Evolutionary conservation across 2,888 invertebrate genomes (phyloP).

Genomic region (Tetragonula carbonaria): DNA sequence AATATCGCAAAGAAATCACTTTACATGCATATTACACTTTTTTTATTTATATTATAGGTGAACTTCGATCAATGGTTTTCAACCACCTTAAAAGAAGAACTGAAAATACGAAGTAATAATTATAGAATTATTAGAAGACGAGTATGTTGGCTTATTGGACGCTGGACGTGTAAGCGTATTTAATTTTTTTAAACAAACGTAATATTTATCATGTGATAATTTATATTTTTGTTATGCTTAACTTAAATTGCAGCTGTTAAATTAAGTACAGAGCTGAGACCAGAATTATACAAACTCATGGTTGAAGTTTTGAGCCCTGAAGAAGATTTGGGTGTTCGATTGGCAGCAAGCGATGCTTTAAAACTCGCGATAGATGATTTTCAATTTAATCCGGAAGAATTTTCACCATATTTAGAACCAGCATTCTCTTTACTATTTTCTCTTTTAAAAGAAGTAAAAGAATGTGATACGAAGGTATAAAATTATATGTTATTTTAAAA

Average conservation of each 20-base stretch:
- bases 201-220: not conserved
- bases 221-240: not conserved
- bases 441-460: constrained; percentile 93
- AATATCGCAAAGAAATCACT: constrained; percentile 15
- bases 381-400: constrained; percentile 94
- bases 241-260: constrained; percentile 87
- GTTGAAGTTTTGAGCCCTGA: constrained; percentile 89
- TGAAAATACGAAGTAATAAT: constrained; percentile 92
- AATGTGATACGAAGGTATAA: constrained; percentile 95
- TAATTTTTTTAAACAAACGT: not conserved
- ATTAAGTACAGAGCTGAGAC: constrained; percentile 91
- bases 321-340: constrained; percentile 95
- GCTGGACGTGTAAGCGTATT: constrained; percentile 87
- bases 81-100: constrained; percentile 91
- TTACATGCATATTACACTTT: constrained; percentile 29
- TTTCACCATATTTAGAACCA: constrained; percentile 92
- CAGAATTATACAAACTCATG: constrained; percentile 91
- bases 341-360: constrained; percentile 94
- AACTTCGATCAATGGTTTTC: constrained; percentile 97
- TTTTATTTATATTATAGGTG: constrained; percentile 85
- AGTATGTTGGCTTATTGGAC: constrained; percentile 93
- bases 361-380: constrained; percentile 95
- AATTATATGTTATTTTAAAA: not conserved
- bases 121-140: constrained; percentile 93
- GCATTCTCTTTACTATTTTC: constrained; percentile 92